Conservation (phyloP, 2,888 invertebrate species). For the Drosophila tanythrix region DNA sequence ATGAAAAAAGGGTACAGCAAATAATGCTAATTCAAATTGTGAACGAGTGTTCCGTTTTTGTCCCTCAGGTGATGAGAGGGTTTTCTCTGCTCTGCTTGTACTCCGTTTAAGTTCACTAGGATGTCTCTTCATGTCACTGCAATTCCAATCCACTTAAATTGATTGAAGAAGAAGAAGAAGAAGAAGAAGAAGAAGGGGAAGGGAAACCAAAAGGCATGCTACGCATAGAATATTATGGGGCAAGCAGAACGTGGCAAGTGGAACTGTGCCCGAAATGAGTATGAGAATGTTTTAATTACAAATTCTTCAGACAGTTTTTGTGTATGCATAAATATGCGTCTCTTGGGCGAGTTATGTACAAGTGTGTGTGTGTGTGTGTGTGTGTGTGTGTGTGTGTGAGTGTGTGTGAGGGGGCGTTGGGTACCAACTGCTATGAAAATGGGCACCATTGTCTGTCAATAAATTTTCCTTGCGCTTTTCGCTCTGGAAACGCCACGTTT, state of each 20-base stretch:
- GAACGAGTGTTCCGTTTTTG: constrained; percentile 1
- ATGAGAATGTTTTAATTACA: constrained; percentile 72
- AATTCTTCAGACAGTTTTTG: constrained; percentile 63
- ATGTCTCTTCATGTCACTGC: neutral
- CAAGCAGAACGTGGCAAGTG: constrained; percentile 8
- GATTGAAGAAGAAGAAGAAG: constrained; percentile 47
- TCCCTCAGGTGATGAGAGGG: constrained; percentile 15
- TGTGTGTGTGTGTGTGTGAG: neutral
- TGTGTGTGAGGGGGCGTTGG: neutral
- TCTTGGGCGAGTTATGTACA: constrained; percentile 1
- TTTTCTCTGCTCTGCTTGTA: neutral
- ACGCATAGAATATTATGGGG: constrained; percentile 15
- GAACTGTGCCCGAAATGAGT: constrained; percentile 14
- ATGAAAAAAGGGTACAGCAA: constrained; percentile 6
- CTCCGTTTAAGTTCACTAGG: neutral
- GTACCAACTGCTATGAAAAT: neutral
- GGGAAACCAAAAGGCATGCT: neutral
- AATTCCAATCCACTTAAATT: constrained; percentile 55
- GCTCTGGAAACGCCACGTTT: constrained; percentile 43
- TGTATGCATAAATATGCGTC: constrained; percentile 52
- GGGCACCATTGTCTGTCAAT: constrained; percentile 53
- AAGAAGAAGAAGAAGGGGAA: neutral
- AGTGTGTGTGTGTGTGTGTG: constrained; percentile 11
- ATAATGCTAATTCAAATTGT: constrained; percentile 28
- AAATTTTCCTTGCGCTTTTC: constrained; percentile 57